A percentile compares a stretch with the other conserved stretches of the same genome.
Conservation (phyloP, 2,797 vertebrate genomes). For the Arrhamphus sclerolepis region DNA sequence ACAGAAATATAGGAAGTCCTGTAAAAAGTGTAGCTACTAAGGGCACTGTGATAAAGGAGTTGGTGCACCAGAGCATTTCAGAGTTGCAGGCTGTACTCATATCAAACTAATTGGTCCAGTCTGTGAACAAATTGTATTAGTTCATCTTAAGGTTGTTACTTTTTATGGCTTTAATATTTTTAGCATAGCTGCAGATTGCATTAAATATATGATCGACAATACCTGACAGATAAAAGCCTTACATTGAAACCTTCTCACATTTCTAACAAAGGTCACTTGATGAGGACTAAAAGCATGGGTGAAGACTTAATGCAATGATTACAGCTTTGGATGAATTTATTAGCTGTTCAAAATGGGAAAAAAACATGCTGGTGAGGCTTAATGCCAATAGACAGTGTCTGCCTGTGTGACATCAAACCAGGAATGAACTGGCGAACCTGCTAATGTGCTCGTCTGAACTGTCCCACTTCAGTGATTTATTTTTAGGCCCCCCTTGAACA, state of each 20-base stretch:
- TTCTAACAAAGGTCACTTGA: constrained; percentile 9
- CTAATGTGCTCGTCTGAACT: constrained; percentile 47
- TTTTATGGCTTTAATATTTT: constrained; percentile 58
- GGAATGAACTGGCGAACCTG: constrained; percentile 29
- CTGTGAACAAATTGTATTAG: constrained; percentile 57
- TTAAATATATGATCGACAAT: constrained; percentile 43
- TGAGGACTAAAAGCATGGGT: constrained; percentile 13
- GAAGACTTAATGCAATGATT: constrained; percentile 21
- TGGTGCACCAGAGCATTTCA: constrained; percentile 46
- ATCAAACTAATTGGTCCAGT: constrained; percentile 65
- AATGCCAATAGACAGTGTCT: constrained; percentile 16
- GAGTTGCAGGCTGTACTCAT: constrained; percentile 39
- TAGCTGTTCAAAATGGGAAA: constrained; percentile 1
- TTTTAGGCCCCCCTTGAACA: constrained; percentile 45
- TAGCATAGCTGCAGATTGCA: constrained; percentile 40
- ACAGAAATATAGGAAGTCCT: constrained; percentile 38
- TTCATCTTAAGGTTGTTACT: constrained; percentile 52
- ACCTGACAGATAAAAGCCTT: constrained; percentile 23
- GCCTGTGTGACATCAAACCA: constrained; percentile 19
- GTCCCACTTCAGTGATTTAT: constrained; percentile 33
- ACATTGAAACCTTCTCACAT: constrained; percentile 27
- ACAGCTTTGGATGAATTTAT: constrained; percentile 14
- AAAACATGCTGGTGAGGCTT: not conserved
- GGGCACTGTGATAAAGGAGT: constrained; percentile 20
- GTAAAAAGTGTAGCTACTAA: constrained; percentile 21